Conservation (phyloP, 1,140 invertebrate genomes). For the Holotrichia oblita region DNA sequence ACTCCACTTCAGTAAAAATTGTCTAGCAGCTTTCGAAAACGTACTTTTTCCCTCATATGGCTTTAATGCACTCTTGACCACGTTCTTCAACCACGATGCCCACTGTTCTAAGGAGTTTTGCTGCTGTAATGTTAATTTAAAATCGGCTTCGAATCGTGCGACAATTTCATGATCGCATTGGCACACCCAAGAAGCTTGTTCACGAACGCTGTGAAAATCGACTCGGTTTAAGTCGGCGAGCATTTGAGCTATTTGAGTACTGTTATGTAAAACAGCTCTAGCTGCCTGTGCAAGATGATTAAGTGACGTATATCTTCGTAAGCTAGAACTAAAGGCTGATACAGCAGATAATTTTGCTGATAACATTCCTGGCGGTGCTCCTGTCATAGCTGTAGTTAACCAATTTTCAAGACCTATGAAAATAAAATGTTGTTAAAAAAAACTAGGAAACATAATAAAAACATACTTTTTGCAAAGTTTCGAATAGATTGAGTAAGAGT, state of each 20-base stretch:
- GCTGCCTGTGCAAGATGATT: constrained; percentile 98
- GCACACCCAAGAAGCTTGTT: constrained; percentile 96
- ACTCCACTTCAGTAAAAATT: constrained; percentile 98
- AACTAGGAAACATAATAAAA: neutral
- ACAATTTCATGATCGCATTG: constrained; percentile 91
- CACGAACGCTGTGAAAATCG: constrained; percentile 96
- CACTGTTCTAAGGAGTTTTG: constrained; percentile 96
- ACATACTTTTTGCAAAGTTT: constrained; percentile 85
- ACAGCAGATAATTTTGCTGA: constrained; percentile 87
- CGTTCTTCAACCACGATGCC: constrained; percentile 95
- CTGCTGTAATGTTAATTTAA: constrained; percentile 91
- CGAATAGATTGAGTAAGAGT: constrained; percentile 92
- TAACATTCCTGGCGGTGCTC: constrained; percentile 85
- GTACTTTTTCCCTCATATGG: constrained; percentile 85
- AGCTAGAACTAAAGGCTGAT: constrained; percentile 92
- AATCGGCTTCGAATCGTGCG: constrained; percentile 89
- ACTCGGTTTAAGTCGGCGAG: constrained; percentile 95
- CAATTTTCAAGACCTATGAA: constrained; percentile 80
- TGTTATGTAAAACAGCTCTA: constrained; percentile 94
- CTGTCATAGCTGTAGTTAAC: constrained; percentile 86
- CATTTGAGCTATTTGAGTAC: constrained; percentile 97
- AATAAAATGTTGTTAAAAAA: neutral
- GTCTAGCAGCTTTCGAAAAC: constrained; percentile 90
- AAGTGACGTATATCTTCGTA: constrained; percentile 96
- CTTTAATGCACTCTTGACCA: constrained; percentile 87